A percentile compares a stretch with the other conserved stretches of the same genome.
These are phyloP conservation scores for Ypsolopha sequella DNA, from an alignment of 2,888 invertebrate genomes.

Conservation along the genomic window DNA sequence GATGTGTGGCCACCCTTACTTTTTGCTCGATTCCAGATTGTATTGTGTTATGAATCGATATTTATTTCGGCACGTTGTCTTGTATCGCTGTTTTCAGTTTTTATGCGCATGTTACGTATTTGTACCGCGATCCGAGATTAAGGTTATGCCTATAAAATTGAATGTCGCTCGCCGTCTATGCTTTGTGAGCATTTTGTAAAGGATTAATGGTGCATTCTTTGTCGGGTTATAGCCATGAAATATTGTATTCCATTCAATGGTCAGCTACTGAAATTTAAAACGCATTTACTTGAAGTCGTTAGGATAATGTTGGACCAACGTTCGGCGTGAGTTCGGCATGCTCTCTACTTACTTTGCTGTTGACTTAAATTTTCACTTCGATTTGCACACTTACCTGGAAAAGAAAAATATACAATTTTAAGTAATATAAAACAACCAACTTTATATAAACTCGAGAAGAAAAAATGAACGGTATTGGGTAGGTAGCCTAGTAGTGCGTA, in stretches of 20 bases:
- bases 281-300: conserved; percentile 44
- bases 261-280: conserved; percentile 35
- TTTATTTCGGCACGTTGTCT: conserved; percentile 48
- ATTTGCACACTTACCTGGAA: conserved; percentile 45
- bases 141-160: conserved; percentile 20
- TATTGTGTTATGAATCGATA: conserved; percentile 66
- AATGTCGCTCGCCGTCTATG: conserved; percentile 13
- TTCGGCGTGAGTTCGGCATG: too few species aligned
- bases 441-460: background rate
- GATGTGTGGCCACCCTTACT: conserved; percentile 56
- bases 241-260: conserved; percentile 13
- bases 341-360: background rate
- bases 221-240: conserved; percentile 5
- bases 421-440: background rate
- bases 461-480: too few species aligned
- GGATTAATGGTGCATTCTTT: conserved; percentile 7
- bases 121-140: conserved; percentile 14
- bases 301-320: conserved; percentile 15
- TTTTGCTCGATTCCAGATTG: conserved; percentile 59
- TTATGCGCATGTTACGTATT: conserved; percentile 36
- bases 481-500: too few species aligned
- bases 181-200: background rate
- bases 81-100: conserved; percentile 26
- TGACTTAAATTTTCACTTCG: conserved; percentile 9
- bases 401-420: conserved; percentile 15